Conservation (phyloP, 2,797 vertebrate genomes). For the Semotilus atromaculatus region DNA sequence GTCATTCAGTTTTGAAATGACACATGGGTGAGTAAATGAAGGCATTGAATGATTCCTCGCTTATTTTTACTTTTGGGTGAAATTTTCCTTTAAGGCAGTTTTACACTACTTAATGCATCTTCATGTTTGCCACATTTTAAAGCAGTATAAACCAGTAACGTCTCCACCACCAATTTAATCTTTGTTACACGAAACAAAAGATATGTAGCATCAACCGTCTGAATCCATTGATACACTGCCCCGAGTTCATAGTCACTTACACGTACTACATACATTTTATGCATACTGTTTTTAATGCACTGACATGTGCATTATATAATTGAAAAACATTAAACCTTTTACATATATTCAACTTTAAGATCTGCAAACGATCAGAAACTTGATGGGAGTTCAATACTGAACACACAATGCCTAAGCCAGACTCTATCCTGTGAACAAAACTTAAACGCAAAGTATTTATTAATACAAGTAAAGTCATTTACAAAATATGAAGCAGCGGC, state of each 20-base stretch:
- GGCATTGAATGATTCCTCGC: no score
- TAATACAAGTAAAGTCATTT: not conserved
- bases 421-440: not conserved
- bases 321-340: not conserved
- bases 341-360: not conserved
- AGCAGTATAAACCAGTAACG: not conserved
- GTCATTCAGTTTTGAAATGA: not conserved
- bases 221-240: not conserved
- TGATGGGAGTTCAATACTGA: not conserved
- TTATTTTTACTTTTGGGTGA: not conserved
- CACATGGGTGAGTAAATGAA: not conserved
- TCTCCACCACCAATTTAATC: not conserved
- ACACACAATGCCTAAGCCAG: not conserved
- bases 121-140: not conserved
- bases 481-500: not conserved
- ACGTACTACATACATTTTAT: not conserved
- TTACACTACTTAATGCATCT: not conserved
- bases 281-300: not conserved
- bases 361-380: not conserved
- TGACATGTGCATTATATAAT: not conserved
- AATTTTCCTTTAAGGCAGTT: not conserved
- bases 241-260: not conserved
- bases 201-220: not conserved
- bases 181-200: no score
- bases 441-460: not conserved